Base-by-base conservation (phyloP, 2,113 vertebrate genomes). In the Tetrax tetrax region DNA sequence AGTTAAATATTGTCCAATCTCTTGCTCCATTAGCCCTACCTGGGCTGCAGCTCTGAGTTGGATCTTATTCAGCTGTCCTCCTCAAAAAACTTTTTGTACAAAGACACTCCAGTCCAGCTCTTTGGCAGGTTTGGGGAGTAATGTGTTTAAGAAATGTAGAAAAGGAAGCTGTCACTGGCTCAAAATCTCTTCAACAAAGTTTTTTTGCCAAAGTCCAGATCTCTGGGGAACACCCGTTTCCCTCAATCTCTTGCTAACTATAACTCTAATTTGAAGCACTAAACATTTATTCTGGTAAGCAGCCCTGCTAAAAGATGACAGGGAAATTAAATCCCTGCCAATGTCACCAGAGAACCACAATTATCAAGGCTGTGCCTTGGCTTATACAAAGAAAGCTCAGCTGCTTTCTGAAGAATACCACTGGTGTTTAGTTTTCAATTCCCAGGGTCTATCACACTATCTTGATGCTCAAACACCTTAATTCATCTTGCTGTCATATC, bases 401-500 rank as follows among this genome's bases (percentile, higher is more conserved):
- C 79, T 95, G 83, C 89, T 84, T 90, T 86, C 81, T 96, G 90
- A 96, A 95, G 87, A 90, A 92, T 96, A 90, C 60, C 29, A 41
- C 17, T 37, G 24, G 35, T 89, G 89, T 72, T 93, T 70, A 93
- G 89, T 76, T 95, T 96, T 92, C 94, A 95, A 87, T 97, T 97
- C 87, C 85, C 89, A 90, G 89, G 75, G 65, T 94, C 95, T 97
- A 92, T 97, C 95, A 90, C 69, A 94, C 51, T 77, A 78, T 95
- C 78, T 87, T 59, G 65, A 54, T 94, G 85, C 87, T 92, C 60
- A 93, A 83, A 96, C 86, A 79, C 88, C 70, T 96, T 92, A 91
- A 97, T 97, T 97, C 87, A 93, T 97, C 96, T 97, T 95, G 74
- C 92, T 97, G 97, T 96, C 96, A 94, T 72, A 89, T 93, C 84